Base-by-base conservation (phyloP, 2,888 invertebrate genomes). In the Drosophila falleni region DNA sequence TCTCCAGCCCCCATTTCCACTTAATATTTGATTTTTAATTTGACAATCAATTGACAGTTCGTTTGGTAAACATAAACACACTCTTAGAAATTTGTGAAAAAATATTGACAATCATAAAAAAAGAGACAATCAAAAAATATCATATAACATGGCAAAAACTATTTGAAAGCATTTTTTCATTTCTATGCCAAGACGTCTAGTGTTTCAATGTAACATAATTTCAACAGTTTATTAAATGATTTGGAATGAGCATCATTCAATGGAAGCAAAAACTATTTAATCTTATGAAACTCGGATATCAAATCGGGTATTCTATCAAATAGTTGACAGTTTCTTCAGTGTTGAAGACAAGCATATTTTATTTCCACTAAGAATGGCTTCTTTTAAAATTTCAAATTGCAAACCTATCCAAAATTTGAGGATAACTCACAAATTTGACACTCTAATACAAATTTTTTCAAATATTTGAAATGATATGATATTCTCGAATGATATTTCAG, bases 41-140 rank as follows among this genome's bases (percentile, higher is more conserved):
- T 86, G 86, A 89, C 86, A 89, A 86, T 86, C 86, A 86, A 86
- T 88, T 89, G 86, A 86, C 90, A 89, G 83, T 89, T 86, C 74
- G 89, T 87, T 86, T 85, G 80, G 77, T 66, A 87, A 87, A 81
- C 78, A 80, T 70, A 85, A 87, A 83, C 66, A 71, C 55, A 59
- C 69, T 70, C 71, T 53, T 60, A 58, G 26, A 70, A 63, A 69
- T 73, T 77, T 87, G 66, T 78, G 74, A 51, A 89, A 76, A 87
- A 76, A 64, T 71, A 77, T 86, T 69, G 83, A 80, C 69, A 86
- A 70, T 64, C 49, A 19, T 11, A 15, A n/a, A 44, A 19, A 11
- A 55, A 60, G 56, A 64, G 29, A 33, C 11, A 59, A 59, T 59
- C n/a, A 68, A 61, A 71, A 76, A 69, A 74, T 89, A 84, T 89